These are phyloP conservation scores for Epinotia demarniana DNA, from an alignment of 2,888 invertebrate species.

Conservation along the genomic window DNA sequence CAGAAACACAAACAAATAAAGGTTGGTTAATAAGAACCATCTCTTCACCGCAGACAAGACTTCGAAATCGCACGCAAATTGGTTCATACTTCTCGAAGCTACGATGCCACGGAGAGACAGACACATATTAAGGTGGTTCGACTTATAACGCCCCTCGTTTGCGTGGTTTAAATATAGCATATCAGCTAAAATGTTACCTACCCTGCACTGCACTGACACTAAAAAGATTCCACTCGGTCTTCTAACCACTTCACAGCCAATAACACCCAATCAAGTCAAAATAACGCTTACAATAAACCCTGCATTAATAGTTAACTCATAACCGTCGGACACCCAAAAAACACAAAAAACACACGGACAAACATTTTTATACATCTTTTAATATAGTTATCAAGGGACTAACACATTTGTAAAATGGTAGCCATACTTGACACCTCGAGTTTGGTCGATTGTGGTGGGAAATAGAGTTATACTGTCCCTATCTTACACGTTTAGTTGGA, in stretches of 20 bases:
- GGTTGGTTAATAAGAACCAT: no score
- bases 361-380: conserved; percentile 43
- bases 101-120: no score
- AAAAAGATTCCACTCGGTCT: not conserved
- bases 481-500: conserved; percentile 18
- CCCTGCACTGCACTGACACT: not conserved
- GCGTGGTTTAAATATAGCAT: no score
- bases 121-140: no score
- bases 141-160: no score
- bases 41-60: no score
- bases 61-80: no score
- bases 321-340: conserved; percentile 12
- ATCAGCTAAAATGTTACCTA: not conserved
- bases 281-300: conserved; percentile 35
- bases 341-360: conserved; percentile 38
- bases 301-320: conserved; percentile 31
- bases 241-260: not conserved
- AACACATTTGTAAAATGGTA: conserved; percentile 45
- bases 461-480: conserved; percentile 13
- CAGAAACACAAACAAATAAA: no score
- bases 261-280: conserved; percentile 23
- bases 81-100: no score
- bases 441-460: not conserved
- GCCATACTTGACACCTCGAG: conserved; percentile 44
- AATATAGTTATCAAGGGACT: conserved; percentile 43